Base-by-base conservation (phyloP, 35 echinoderm and acorn worm genomes). In the Patiria miniata region DNA sequence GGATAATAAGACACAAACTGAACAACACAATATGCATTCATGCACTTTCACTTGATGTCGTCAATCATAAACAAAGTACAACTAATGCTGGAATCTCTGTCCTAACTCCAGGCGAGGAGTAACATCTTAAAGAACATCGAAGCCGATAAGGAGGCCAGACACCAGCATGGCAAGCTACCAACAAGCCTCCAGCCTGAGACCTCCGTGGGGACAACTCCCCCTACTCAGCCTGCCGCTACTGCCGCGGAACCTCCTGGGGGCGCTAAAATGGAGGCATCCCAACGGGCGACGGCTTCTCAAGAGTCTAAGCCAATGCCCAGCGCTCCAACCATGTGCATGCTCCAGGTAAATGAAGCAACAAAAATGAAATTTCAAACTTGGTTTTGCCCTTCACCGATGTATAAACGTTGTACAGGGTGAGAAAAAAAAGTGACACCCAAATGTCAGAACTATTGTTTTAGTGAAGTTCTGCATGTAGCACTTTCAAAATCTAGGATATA, bases 71-170 rank as follows among this genome's bases (percentile, higher is more conserved):
- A n/a, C n/a, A n/a, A n/a, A n/a, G n/a, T n/a, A n/a, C n/a, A 5
- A 10, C 22, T 9, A 7, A 9, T 22, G 8, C 60, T 32, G 22
- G 22, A 51, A 37, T 9, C 12, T 68, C 26, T 86, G 57, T 47
- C 12, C 26, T 7, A 39, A 33, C 37, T 79, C 15, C 39, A 97
- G 95, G 95, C 95, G 21, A 93, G 85, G 61, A 78, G 57, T 40
- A 78, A 87, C 26, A 85, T 97, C 32, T 33, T 97, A 50, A 87
- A 80, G 37, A 91, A 90, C 39, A 97, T 97, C 50, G 54, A 90
- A 40, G 95, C 90, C 28, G 95, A 97, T 81, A 86, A 88, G 40
- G 87, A 97, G 79, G 94, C 94, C 19, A 89, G 91, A 51, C 88
- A 87, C 42, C 26, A 34, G 0, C 29, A 6, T 18, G 26, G 65